Base-by-base conservation (phyloP, 2,113 vertebrate genomes). In the Mugil cephalus region DNA sequence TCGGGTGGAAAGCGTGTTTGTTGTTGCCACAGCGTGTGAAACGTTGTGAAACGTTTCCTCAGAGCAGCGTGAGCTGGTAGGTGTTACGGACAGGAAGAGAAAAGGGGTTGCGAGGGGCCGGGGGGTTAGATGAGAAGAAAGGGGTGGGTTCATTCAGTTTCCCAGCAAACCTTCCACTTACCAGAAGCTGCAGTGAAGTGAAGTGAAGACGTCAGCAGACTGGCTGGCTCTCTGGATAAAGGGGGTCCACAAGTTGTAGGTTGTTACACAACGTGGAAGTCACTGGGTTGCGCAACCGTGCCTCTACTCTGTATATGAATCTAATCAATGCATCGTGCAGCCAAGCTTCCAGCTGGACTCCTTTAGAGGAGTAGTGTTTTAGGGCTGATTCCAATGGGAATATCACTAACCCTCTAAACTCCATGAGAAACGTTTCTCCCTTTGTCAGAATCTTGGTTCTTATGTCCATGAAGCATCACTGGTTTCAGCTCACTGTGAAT, bases 161-260 rank as follows among this genome's bases (percentile, higher is more conserved):
- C 83, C 75, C 73, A 74, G 70, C 79, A 90, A 83, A 79, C 66
- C 72, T 84, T 82, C 86, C 82, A 87, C 74, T 90, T 90, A 85
- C 81, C 69, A 86, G 86, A 89, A 87, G 50, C 51, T 51, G 71
- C 84, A 66, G 63, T 30, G 24, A 55, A 58, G 63, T 30, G 24
- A 55, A 58, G 69, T 46, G 18, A 71, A 67, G 17, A 70, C 42
- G 58, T 88, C 74, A 83, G 62, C 70, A 88, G 77, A 65, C 68
- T 69, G 58, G n/a, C 58, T 54, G 73, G 34, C 68, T 75, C 42
- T 61, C 21, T 73, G 68, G 72, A 73, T 67, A 59, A 30, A 69
- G 17, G 77, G 54, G 61, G 43, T 83, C 60, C 34, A 55, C 48
- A 17, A 55, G 24, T 54, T 74, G 30, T 17, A 18, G 64, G 34